Conservation (phyloP, 2,888 invertebrate species). For the Rhodophaea formosa region DNA sequence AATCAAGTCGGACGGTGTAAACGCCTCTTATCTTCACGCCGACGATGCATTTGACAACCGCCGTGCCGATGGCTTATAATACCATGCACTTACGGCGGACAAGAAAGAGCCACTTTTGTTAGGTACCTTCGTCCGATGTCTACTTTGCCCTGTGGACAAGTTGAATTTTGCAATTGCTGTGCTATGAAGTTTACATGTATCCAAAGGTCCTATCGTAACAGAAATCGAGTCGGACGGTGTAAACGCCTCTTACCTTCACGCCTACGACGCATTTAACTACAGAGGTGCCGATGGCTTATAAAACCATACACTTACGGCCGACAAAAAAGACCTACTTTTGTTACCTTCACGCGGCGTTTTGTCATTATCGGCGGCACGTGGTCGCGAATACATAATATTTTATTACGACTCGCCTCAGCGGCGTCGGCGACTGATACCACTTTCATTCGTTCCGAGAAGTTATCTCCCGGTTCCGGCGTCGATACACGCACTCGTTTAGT, state of each 20-base stretch:
- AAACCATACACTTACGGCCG: slow-evolving; percentile 44
- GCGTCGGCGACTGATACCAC: slow-evolving; percentile 70
- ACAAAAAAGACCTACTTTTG: slow-evolving; percentile 69
- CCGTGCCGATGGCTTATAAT: slow-evolving; percentile 68
- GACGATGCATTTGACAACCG: slow-evolving; percentile 32
- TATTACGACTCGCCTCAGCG: slow-evolving; percentile 76
- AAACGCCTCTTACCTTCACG: not conserved
- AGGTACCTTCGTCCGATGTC: too few species aligned
- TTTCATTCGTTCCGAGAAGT: slow-evolving; percentile 73
- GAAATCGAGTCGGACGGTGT: not conserved
- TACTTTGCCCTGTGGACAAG: too few species aligned
- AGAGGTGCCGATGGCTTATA: slow-evolving; percentile 68
- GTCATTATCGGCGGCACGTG: slow-evolving; percentile 77
- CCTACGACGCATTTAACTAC: slow-evolving; percentile 23
- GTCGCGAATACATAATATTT: slow-evolving; percentile 78
- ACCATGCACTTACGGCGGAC: slow-evolving; percentile 44
- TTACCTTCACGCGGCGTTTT: slow-evolving; percentile 63
- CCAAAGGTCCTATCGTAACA: too few species aligned
- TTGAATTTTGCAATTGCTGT: too few species aligned
- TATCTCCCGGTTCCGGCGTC: not conserved
- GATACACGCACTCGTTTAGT: slow-evolving; percentile 12
- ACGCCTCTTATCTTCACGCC: not conserved
- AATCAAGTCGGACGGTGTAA: not conserved
- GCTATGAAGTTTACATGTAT: too few species aligned
- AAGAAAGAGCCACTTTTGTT: slow-evolving; percentile 70